Evolutionary conservation across 2,888 invertebrate species (phyloP).

Genomic region (Cheilosia urbana): DNA sequence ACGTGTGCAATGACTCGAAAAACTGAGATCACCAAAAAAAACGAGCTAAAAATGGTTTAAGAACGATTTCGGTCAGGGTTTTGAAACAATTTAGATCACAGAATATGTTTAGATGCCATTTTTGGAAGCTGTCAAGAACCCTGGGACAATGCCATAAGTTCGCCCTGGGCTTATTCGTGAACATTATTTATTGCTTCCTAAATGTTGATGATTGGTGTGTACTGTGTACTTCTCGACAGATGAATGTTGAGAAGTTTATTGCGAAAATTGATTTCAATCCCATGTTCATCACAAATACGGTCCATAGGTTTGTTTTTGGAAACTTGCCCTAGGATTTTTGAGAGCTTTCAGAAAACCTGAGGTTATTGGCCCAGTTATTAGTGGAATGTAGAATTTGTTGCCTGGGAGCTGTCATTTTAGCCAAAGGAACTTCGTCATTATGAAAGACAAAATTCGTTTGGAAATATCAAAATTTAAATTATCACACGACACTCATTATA

Average conservation of each 20-base stretch:
- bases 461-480: conserved; percentile 13
- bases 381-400: background rate
- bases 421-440: conserved; percentile 7
- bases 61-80: conserved; percentile 68
- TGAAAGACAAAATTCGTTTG: conserved; percentile 21
- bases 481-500: background rate
- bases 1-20: conserved; percentile 69
- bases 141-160: conserved; percentile 36
- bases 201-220: too few species aligned
- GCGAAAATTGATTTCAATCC: background rate
- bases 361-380: conserved; percentile 8
- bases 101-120: conserved; percentile 71
- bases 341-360: conserved; percentile 56
- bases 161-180: conserved; percentile 24
- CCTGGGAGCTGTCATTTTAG: conserved; percentile 23
- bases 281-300: conserved; percentile 7
- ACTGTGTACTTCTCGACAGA: too few species aligned
- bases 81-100: conserved; percentile 71
- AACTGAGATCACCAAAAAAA: background rate
- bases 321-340: conserved; percentile 65
- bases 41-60: background rate
- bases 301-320: conserved; percentile 40
- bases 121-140: conserved; percentile 65
- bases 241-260: too few species aligned
- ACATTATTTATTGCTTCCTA: too few species aligned